These are phyloP conservation scores for Fistularia commersonii DNA, from an alignment of 2,797 vertebrate species.

Conservation along the genomic window DNA sequence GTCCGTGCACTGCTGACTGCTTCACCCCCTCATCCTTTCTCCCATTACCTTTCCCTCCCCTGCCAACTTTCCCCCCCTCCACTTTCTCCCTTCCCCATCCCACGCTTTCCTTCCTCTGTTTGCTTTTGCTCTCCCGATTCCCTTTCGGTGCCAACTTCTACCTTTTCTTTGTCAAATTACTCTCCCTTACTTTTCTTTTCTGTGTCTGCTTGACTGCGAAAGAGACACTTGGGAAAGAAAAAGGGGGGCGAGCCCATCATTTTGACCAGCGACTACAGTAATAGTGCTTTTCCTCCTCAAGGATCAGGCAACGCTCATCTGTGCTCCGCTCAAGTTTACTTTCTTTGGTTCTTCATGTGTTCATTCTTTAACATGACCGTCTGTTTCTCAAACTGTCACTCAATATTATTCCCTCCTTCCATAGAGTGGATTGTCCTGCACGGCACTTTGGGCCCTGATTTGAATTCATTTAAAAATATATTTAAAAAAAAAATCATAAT, in stretches of 20 bases:
- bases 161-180: conserved; percentile 59
- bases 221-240: conserved; percentile 22
- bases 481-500: too few relatives aligned
- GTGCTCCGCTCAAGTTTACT: background rate
- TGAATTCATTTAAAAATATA: too few relatives aligned
- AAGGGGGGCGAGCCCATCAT: conserved; percentile 1
- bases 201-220: conserved; percentile 45
- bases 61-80: conserved; percentile 56
- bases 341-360: too few relatives aligned
- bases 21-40: conserved; percentile 38
- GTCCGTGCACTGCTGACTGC: conserved; percentile 36
- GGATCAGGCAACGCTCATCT: background rate
- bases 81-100: conserved; percentile 58
- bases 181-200: conserved; percentile 40
- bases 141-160: conserved; percentile 64
- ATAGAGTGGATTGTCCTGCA: too few relatives aligned
- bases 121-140: conserved; percentile 72
- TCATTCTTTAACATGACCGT: too few relatives aligned
- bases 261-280: conserved; percentile 14
- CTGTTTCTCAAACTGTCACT: too few relatives aligned
- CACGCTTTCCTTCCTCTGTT: conserved; percentile 74
- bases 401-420: too few relatives aligned
- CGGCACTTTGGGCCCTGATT: too few relatives aligned
- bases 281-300: background rate
- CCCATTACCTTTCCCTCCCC: conserved; percentile 38